Conservation (phyloP, 2,797 vertebrate genomes). For the Sciurus carolinensis region DNA sequence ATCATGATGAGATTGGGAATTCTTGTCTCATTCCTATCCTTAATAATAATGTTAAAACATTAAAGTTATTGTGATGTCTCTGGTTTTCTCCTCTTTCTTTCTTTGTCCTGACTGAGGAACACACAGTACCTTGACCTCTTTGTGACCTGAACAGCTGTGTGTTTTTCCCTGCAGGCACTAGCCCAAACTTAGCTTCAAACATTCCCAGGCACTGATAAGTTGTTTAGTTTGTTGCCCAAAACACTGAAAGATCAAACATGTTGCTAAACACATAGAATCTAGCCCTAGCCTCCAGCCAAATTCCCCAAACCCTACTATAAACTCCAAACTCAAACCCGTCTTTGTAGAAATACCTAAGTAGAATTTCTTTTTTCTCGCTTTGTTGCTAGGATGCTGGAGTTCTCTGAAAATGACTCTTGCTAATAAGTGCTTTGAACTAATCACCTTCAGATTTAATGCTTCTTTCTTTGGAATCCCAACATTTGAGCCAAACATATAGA, state of each 20-base stretch:
- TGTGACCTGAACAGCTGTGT: background rate
- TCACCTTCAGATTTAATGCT: background rate
- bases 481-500: background rate
- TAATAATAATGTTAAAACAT: background rate
- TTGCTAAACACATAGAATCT: background rate
- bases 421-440: background rate
- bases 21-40: background rate
- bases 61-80: background rate
- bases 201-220: background rate
- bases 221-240: background rate
- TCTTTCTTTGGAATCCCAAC: background rate
- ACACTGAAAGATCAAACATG: background rate
- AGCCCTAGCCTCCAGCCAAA: background rate
- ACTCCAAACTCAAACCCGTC: background rate
- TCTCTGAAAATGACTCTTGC: background rate
- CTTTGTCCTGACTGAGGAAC: background rate
- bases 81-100: background rate
- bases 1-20: background rate
- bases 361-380: background rate
- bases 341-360: background rate
- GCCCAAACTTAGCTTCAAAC: background rate
- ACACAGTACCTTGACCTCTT: background rate
- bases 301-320: background rate
- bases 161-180: background rate
- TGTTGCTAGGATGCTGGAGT: background rate